Evolutionary conservation across 2,797 vertebrate species (phyloP), one percentile per base, ranked within the genome.

Genomic region (Sardinella longiceps): DNA sequence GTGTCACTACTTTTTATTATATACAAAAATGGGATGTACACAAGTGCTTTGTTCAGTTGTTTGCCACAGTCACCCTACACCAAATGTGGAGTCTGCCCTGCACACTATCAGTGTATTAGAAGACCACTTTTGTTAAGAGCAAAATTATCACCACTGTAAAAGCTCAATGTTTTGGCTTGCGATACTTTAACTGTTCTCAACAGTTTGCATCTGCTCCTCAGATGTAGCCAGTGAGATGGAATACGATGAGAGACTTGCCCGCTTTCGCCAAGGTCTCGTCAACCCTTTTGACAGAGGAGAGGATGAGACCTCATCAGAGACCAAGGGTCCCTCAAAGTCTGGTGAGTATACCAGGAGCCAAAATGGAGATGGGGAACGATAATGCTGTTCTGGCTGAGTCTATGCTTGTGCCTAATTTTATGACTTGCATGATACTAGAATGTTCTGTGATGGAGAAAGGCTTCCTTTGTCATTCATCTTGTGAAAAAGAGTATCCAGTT

Each of bases 231-330:
- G 86, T 94, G 94, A 95, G 91, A 99, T 99, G 98, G 98, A 97
- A 90, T 97, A 97, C 86, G 96, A 97, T 63, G 96, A 98, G 93
- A 97, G 92, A 95, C 93, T 98, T 88, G 96, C 97, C 88, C 95
- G 95, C 83, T 99, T 99, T 91, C 97, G 98, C 84, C 97, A 98
- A 94, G 95, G 95, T 87, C 98, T 97, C 88, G 96, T 98, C 92
- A 99, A 99, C 93, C 98, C 98, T 9, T 99, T 99, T 91, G 94
- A 99, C 92, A 97, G 97, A 87, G 92, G 92, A 85, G 95, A 95
- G 66, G 95, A 94, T 84, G 91, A 91, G 93, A 87, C 89, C 48
- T 85, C 85, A 0, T 89, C 93, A 81, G 94, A 91, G 77, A 90
- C 88, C 28, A 94, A 90, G 7, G 93, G 90, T 0, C 83, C 90